These are phyloP conservation scores for Stramonita haemastoma DNA, from an alignment of 2,888 invertebrate species.

Conservation along the genomic window DNA sequence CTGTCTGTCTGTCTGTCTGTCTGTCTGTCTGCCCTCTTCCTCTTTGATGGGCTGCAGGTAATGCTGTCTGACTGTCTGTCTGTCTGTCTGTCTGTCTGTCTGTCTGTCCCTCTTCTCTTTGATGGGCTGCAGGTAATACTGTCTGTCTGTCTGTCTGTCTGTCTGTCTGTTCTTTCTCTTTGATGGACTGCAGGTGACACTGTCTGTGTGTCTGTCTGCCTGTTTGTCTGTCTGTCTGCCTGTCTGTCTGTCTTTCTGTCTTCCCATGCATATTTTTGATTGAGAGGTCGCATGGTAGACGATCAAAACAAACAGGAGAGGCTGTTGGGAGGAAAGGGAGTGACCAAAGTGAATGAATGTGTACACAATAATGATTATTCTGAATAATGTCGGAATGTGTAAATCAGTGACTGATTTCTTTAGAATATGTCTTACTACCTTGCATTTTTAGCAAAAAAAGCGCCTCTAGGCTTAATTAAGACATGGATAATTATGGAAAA, in stretches of 20 bases:
- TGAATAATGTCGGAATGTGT: neutral
- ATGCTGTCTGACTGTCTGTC: neutral
- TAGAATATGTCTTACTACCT: no score
- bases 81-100: neutral
- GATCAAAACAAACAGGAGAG: neutral
- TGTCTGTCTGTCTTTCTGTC: neutral
- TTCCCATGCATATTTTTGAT: no score
- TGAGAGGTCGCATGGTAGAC: no score
- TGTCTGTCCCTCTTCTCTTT: neutral
- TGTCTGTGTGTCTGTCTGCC: neutral
- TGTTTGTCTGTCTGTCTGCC: neutral
- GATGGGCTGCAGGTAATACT: neutral
- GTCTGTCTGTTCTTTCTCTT: neutral
- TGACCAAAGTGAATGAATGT: neutral
- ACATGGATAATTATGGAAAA: no score
- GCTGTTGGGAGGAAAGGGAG: neutral
- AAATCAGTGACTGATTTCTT: no score
- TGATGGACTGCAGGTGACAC: no score
- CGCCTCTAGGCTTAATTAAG: no score
- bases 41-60: no score
- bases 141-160: neutral
- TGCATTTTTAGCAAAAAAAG: no score
- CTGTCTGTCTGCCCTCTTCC: neutral
- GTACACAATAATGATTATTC: neutral
- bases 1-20: neutral